Evolutionary conservation across 2,888 invertebrate genomes (phyloP), one percentile per base, ranked within the genome.

Genomic region (Xestia c-nigrum): DNA sequence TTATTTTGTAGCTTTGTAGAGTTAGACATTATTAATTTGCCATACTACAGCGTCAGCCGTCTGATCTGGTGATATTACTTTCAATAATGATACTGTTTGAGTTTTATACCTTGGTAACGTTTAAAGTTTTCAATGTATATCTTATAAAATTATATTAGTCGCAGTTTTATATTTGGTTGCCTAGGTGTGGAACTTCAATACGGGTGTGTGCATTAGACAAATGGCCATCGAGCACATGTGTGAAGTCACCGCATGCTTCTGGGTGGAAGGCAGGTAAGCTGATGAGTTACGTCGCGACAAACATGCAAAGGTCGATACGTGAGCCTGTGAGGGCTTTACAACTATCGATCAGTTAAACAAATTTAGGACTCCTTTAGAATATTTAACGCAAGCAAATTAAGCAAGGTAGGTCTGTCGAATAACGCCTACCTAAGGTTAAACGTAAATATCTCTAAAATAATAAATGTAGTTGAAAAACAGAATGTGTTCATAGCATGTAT

Each of bases 141-240:
- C 0, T 43, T 19, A 50, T 46, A 9, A 24, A 52, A 70, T 46
- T 0, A 57, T 21, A 21, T 12, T 6, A 9, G 12, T 61, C 50
- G 50, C 64, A 31, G 31, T 2, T 52, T 52, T 40, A 50, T 43
- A 10, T 31, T 57, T 9, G 38, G 10, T 69, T 72, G 52, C 19
- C 43, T 93, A 97, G 96, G 97, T 98, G 52, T 99, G 99, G 99
- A 98, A 98, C 93, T 98, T 98, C 90, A 98, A 98, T 90, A 98
- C 98, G 43, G 98, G 98, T 0, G 97, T 97, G 12, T 98, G 98
- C 88, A 92, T 98, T 80, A 95, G 98, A 82, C 97, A 97, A 74
- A 97, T 98, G 97, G 93, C 94, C 47, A 97, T 98, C 38, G 97
- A 97, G 83, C 94, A 96, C 76, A 97, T 97, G 90, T 97, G 97